Evolutionary conservation across 1,140 invertebrate species (phyloP), one percentile per base, ranked within the genome.

Genomic region (Papilio machaon): DNA sequence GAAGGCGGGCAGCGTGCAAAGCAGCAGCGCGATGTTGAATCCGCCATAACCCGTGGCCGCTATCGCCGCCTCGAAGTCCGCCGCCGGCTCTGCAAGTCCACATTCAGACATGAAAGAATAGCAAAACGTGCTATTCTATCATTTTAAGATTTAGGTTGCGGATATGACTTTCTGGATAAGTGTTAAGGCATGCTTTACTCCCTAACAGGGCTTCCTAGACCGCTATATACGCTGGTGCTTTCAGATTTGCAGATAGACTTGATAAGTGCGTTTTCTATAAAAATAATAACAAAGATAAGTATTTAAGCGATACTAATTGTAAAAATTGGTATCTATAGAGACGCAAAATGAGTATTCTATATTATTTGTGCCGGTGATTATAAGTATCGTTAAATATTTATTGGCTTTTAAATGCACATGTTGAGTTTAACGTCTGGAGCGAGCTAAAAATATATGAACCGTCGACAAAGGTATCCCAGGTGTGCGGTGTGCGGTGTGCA

Each of bases 21-120:
- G 82, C 75, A 97, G 91, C 23, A 97, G 89, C 2, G 96, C 85
- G 1, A 96, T 89, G 86, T 97, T 97, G 90, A 97, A 97, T 85
- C 96, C 95, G 8, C 97, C 96, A 85, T 95, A 96, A 10, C 96
- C 96, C 0, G 96, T 95, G 0, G 95, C 94, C 0, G 94, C 88
- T 13, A 97, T 96, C 0, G 96, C 96, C 67, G 93, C 93, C 77
- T 97, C 96, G 83, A 96, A 96, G 85, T 97, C 95, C 0, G 95
- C 93, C 70, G 87, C 88, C 43, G 89, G 83, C 49, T 90, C 90
- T 92, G 86, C 9, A 86, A 84, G 19, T 10, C 46, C 9, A 11
- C 43, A 73, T 0, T 73, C 11, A 35, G 2, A 35, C 2, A 43
- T 7, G 49, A 17, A 6, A 52, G 15, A 7, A 52, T 17, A 52